These are phyloP conservation scores for Brachycybe producta DNA, from an alignment of 2,888 invertebrate species.

Conservation along the genomic window DNA sequence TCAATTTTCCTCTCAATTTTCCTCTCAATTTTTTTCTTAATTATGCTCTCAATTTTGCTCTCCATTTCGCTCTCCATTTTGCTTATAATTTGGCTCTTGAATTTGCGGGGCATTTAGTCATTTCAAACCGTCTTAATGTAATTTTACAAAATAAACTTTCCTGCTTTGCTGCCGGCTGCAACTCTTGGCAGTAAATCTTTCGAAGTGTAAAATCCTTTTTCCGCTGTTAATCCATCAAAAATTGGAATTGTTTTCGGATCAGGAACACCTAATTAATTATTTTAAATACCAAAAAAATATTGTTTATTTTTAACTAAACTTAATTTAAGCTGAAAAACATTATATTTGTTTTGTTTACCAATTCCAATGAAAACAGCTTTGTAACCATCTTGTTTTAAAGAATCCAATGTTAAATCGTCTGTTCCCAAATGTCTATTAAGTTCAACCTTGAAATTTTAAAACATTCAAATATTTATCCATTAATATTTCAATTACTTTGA, in stretches of 20 bases:
- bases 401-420: slow-evolving; percentile 56
- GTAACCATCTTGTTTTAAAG: slow-evolving; percentile 52
- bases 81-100: too few relatives aligned
- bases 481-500: too few relatives aligned
- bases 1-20: too few relatives aligned
- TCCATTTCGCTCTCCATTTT: too few relatives aligned
- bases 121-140: too few relatives aligned
- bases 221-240: slow-evolving; percentile 56
- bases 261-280: slow-evolving; percentile 52
- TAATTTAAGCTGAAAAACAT: background rate
- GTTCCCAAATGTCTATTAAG: slow-evolving; percentile 55
- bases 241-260: slow-evolving; percentile 69
- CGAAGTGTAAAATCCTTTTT: slow-evolving; percentile 87
- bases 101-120: background rate
- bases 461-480: too few relatives aligned
- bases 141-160: slow-evolving; percentile 33
- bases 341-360: slow-evolving; percentile 30
- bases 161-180: slow-evolving; percentile 74
- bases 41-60: too few relatives aligned
- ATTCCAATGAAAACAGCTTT: slow-evolving; percentile 57
- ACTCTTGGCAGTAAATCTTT: slow-evolving; percentile 85
- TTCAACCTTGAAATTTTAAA: slow-evolving; percentile 35
- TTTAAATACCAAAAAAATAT: too few relatives aligned
- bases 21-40: too few relatives aligned
- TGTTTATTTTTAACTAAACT: slow-evolving; percentile 1